Evolutionary conservation across 2,797 vertebrate genomes (phyloP).

Genomic region (Telmatherina bonti): DNA sequence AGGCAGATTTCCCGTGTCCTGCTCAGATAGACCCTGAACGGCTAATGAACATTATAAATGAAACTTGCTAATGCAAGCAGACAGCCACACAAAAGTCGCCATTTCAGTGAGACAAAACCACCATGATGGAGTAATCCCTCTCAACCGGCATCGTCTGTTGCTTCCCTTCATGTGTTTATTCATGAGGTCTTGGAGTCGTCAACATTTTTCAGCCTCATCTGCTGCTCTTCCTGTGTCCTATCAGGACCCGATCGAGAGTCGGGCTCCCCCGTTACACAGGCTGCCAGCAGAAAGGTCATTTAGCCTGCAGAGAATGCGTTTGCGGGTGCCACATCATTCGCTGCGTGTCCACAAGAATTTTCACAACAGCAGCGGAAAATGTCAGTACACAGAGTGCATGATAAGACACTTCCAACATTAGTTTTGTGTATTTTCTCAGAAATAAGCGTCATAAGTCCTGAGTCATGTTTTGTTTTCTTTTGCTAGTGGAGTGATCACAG

Average conservation of each 20-base stretch:
- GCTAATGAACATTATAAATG: constrained; percentile 80
- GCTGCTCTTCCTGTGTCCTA: constrained; percentile 48
- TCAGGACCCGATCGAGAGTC: constrained; percentile 33
- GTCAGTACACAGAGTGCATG: constrained; percentile 69
- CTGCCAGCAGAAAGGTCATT: constrained; percentile 78
- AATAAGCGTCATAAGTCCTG: constrained; percentile 12
- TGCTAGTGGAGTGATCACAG: constrained; percentile 1
- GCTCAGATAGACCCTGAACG: constrained; percentile 63
- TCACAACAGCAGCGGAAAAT: constrained; percentile 72
- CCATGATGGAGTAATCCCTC: constrained; percentile 39
- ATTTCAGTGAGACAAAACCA: constrained; percentile 52
- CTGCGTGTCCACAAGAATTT: constrained; percentile 74
- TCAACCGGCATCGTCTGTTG: constrained; percentile 56
- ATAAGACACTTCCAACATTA: constrained; percentile 54
- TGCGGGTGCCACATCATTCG: constrained; percentile 65
- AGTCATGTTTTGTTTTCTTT: constrained; percentile 26
- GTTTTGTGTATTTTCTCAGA: constrained; percentile 31
- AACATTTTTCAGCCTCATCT: constrained; percentile 59
- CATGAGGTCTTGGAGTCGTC: constrained; percentile 56
- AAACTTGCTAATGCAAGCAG: constrained; percentile 60
- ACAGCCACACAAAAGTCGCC: constrained; percentile 65
- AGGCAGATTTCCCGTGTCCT: constrained; percentile 41
- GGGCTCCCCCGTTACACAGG: constrained; percentile 37
- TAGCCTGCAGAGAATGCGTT: constrained; percentile 65
- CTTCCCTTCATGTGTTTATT: constrained; percentile 57